phyloP scores from a whole-genome alignment of 2,888 invertebrate species.

The Perizoma affinitatum region DNA sequence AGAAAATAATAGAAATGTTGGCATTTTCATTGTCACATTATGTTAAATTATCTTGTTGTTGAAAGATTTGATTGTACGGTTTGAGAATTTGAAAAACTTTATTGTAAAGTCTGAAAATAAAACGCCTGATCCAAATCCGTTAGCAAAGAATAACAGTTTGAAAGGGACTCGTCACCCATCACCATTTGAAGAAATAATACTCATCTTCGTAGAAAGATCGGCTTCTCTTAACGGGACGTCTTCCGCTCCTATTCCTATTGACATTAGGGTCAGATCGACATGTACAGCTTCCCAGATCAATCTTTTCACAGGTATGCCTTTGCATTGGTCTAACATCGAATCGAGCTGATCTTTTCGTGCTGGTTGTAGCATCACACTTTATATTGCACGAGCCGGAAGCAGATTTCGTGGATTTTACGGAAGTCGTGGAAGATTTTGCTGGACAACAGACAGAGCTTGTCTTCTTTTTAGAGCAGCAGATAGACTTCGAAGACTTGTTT shows the following conservation, averaged over 20 bases:
- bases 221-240: conserved; percentile 6
- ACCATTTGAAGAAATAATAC: conserved; percentile 28
- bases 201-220: conserved; percentile 27
- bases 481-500: conserved; percentile 14
- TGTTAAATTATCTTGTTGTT: no score
- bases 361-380: conserved; percentile 20
- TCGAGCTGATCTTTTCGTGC: conserved; percentile 25
- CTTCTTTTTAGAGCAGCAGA: conserved; percentile 22
- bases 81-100: neutral
- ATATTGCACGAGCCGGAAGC: conserved; percentile 1
- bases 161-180: neutral
- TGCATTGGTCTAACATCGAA: conserved; percentile 27
- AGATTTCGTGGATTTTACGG: conserved; percentile 9
- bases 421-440: conserved; percentile 4
- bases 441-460: conserved; percentile 18
- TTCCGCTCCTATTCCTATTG: conserved; percentile 3
- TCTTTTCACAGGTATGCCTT: conserved; percentile 8
- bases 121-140: neutral
- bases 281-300: conserved; percentile 17
- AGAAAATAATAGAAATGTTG: no score
- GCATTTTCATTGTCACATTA: no score
- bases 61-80: no score
- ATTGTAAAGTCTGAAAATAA: neutral
- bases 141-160: neutral
- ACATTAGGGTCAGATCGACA: conserved; percentile 29